Evolutionary conservation across 2,888 invertebrate genomes (phyloP), one percentile per base, ranked within the genome.

Genomic region (Acronicta aceris): DNA sequence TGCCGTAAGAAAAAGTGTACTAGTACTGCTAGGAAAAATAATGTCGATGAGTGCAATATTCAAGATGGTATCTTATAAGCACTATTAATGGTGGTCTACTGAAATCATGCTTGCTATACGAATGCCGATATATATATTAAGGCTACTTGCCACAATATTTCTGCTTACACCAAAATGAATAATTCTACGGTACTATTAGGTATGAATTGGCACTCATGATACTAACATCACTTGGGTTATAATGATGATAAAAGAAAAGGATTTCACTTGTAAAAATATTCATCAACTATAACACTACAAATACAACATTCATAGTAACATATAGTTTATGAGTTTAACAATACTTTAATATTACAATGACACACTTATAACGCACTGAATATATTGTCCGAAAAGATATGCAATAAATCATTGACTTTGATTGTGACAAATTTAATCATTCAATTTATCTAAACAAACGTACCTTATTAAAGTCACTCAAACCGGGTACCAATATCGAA

Each of bases 351-450:
- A 71, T 71, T 65, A 69, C 60, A 67, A 70, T 73, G 47, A 62
- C 63, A 64, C 73, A 76, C 74, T 72, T 75, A 59, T 68, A 75
- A 75, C 76, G 55, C 70, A 75, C 68, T 75, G 67, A 78, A 81
- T 62, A 78, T 85, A 88, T 86, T 89, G 87, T 85, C 85, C 76
- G 71, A 76, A 75, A 83, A 74, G 88, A 89, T 89, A 89, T 89
- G 88, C 81, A 74, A 78, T 69, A 81, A 83, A 86, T 80, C 65
- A 88, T 87, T 87, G 85, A 88, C 86, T 79, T 80, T 60, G 66
- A 78, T 78, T 73, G 59, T 42, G 50, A 68, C 63, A 63, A 74
- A 68, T 64, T 60, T 51, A 73, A 58, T 54, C 36, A 74, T 62
- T 38, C 64, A 65, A 65, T 73, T 74, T 48, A 47, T 65, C 57